Base-by-base conservation (phyloP, 2,113 vertebrate genomes). In the Phalacrocorax aristotelis region DNA sequence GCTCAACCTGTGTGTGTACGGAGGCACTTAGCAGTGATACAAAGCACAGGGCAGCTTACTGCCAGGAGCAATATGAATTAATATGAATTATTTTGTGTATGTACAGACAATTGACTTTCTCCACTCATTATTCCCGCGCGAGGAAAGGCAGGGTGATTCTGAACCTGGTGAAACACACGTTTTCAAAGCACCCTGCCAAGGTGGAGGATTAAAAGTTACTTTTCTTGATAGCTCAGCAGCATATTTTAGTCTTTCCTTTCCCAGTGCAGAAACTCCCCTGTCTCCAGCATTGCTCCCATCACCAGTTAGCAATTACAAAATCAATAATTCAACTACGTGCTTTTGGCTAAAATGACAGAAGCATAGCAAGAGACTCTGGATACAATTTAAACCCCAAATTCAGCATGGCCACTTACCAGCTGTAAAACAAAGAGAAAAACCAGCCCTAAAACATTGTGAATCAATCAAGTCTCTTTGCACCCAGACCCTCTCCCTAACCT, bases 291-390 rank as follows among this genome's bases (percentile, higher is more conserved):
- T 61, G 38, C 80, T 95, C 89, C 84, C 95, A 84, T 51, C 83
- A 54, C 77, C 89, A 89, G 32, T 84, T n/a, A 78, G 68, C 68
- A 81, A 55, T 89, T 89, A 92, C 95, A 95, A 95, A 97, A 92
- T 84, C 89, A 81, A 51, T 78, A 87, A 92, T 76, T 85, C 1
- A 4, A 38, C 87, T 76, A 49, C 29, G 29, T 62, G 83, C 93
- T 97, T 93, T 93, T 62, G 84, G 89, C 89, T 91, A 42, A 70
- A 80, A 77, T 0, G 29, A 74, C 75, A 69, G 78, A 54, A 55
- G 61, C 87, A 51, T 32, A 85, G 78, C 71, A 25, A 79, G 70
- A 93, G 55, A 10, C 78, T 95, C 94, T 93, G 87, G 55, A 93
- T 86, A 58, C 62, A 87, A 72, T 91, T 94, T 93, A 86, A 95